Percentiles rank a stretch among this genome's conserved stretches.
Evolutionary conservation across 1,140 invertebrate genomes (phyloP).

Genomic region (Matsumurasca onukii): DNA sequence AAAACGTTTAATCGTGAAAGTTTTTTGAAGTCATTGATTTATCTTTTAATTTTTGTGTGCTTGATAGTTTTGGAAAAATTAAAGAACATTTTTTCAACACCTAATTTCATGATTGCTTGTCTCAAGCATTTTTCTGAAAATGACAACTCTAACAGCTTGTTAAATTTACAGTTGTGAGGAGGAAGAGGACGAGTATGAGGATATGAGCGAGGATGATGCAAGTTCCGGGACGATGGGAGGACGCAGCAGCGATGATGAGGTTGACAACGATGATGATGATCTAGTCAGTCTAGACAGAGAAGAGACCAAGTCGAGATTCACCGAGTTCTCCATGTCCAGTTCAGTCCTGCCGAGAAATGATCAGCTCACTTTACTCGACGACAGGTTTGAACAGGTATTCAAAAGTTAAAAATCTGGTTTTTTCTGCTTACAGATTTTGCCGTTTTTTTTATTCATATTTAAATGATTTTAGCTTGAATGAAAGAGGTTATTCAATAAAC

Average conservation of each 20-base stretch:
- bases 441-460: too few relatives aligned
- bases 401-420: not conserved
- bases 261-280: slow-evolving; percentile 48
- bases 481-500: not conserved
- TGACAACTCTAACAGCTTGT: too few relatives aligned
- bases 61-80: not conserved
- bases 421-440: too few relatives aligned
- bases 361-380: slow-evolving; percentile 79
- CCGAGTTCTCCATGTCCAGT: slow-evolving; percentile 92
- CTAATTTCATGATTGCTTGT: not conserved
- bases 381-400: slow-evolving; percentile 84
- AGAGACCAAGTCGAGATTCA: slow-evolving; percentile 87
- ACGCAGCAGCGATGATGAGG: slow-evolving; percentile 48
- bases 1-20: too few relatives aligned
- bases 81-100: not conserved
- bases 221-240: slow-evolving; percentile 49
- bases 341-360: slow-evolving; percentile 87
- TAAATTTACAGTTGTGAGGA: slow-evolving; percentile 37
- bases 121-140: not conserved
- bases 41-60: not conserved
- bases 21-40: not conserved
- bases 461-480: too few relatives aligned
- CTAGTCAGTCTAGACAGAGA: slow-evolving; percentile 63
- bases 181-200: slow-evolving; percentile 41
- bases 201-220: slow-evolving; percentile 45